Evolutionary conservation across 2,113 vertebrate genomes (phyloP), one percentile per base, ranked within the genome.

Genomic region (Atractosteus spatula): DNA sequence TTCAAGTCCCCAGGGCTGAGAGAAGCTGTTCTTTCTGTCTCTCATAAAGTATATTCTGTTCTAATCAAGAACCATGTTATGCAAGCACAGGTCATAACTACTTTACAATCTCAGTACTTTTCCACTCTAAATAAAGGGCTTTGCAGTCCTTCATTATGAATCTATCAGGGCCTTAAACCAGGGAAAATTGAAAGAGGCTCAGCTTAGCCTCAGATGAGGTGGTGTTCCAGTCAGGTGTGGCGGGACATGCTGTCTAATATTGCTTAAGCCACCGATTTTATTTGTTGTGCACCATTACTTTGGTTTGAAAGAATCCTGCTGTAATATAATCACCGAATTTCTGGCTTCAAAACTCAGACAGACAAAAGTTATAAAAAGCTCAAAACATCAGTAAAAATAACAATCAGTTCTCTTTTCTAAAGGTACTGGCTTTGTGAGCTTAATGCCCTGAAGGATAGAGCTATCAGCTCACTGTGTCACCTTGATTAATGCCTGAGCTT

Each of bases 401-500:
- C 56, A 57, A 69, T 69, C 44, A 61, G 12, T 74, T 44, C 41
- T 44, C 51, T 17, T 14, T 42, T 13, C 13, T 41, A 13, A 14
- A 55, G 55, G 47, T 42, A 65, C 51, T 17, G 51, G 43, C 44
- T 43, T 13, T 64, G 59, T 65, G 51, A 43, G 10, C 62, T 29
- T 65, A 74, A 74, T 70, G 43, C 59, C 66, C 67, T 56, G 14
- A 56, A 62, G 73, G 51, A 64, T 3, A 43, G 10, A 55, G 47
- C 57, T 41, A 74, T 68, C 68, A 74, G 13, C 41, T 65, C 16
- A 79, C 82, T 78, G 80, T 74, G 79, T 82, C 62, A 66, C 76
- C 76, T 82, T 89, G 86, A 90, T 90, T 83, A 86, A 90, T 88
- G 80, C 74, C 69, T 81, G 41, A 78, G 76, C 80, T 85, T 14